A percentile compares a stretch with the other conserved stretches of the same genome.
Conservation (phyloP, 1,140 invertebrate species). For the Mizuhopecten yessoensis region DNA sequence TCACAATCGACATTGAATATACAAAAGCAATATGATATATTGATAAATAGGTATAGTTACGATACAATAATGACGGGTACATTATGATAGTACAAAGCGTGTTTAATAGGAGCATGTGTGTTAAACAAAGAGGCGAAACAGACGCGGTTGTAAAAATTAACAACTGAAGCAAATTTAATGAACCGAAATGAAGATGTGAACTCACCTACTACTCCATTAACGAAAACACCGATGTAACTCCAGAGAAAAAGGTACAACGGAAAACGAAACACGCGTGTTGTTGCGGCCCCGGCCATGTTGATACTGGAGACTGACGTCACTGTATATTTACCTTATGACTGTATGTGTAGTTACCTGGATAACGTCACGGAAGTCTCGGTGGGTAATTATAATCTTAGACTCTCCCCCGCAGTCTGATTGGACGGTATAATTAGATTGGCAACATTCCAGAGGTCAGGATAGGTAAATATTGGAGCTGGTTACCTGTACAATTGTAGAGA, state of each 20-base stretch:
- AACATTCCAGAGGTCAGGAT: background rate
- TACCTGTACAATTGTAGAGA: background rate
- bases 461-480: background rate
- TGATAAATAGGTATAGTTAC: no score
- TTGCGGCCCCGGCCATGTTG: background rate
- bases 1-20: no score
- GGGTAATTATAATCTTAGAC: background rate
- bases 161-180: background rate
- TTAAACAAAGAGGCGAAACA: background rate
- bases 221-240: background rate
- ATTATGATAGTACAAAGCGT: background rate
- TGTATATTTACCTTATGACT: background rate
- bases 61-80: no score
- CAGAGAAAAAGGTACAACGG: background rate
- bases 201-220: conserved; percentile 15
- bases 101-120: no score
- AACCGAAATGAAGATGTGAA: background rate
- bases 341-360: background rate
- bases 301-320: background rate
- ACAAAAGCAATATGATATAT: no score
- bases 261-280: background rate
- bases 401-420: background rate
- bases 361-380: background rate
- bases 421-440: conserved; percentile 10
- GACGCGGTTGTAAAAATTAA: background rate